These are phyloP conservation scores for Pogoniulus pusillus DNA, from an alignment of 2,797 vertebrate species.

Conservation along the genomic window DNA sequence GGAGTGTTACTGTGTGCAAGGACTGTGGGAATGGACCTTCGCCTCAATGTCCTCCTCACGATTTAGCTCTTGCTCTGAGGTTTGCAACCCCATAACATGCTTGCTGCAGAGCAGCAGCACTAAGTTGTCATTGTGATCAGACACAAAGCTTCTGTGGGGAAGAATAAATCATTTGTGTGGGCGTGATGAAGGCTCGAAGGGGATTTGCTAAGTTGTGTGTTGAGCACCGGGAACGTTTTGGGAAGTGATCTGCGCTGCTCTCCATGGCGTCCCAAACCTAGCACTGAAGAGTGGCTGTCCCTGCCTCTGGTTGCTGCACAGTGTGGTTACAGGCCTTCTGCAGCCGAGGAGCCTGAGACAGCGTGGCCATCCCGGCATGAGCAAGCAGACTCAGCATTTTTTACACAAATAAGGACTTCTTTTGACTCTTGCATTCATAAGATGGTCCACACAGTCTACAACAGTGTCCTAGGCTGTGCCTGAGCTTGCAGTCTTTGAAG, in stretches of 20 bases:
- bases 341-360: background rate
- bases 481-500: background rate
- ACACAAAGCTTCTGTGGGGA: slow-evolving; percentile 42
- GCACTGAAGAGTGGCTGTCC: background rate
- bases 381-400: background rate
- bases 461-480: background rate
- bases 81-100: background rate
- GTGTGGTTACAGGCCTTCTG: background rate
- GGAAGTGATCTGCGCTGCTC: background rate
- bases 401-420: background rate
- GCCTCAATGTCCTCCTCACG: rapidly evolving
- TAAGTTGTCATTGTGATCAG: slow-evolving; percentile 58
- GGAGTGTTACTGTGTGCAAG: background rate
- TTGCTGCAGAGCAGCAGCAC: slow-evolving; percentile 16
- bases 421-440: background rate
- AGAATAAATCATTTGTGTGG: slow-evolving; percentile 61
- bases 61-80: slow-evolving; percentile 6
- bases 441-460: background rate
- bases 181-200: slow-evolving; percentile 38
- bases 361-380: background rate
- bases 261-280: slow-evolving; percentile 10
- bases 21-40: background rate
- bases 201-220: slow-evolving; percentile 43
- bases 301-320: background rate
- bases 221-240: slow-evolving; percentile 29